phyloP scores from a whole-genome alignment of 1,140 invertebrate genomes.

The Thrips palmi region DNA sequence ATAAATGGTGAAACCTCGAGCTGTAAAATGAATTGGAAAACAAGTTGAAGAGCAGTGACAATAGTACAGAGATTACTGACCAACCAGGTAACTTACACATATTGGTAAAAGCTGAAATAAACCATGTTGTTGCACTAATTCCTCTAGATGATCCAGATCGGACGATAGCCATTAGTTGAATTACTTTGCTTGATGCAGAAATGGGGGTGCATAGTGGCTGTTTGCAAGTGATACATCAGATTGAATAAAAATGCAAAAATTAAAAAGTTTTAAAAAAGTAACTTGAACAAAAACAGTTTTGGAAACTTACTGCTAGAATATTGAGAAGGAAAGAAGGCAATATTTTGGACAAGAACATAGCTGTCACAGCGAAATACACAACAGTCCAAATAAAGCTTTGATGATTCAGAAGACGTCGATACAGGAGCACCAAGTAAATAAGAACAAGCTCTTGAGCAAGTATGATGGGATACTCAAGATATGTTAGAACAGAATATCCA shows the following conservation, averaged over 20 bases:
- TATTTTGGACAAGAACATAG: constrained; percentile 28
- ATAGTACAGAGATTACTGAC: background rate
- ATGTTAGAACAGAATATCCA: constrained; percentile 42
- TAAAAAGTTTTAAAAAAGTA: constrained; percentile 12
- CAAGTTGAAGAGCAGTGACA: background rate
- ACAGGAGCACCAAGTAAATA: constrained; percentile 40
- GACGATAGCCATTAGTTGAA: constrained; percentile 42
- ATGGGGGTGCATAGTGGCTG: constrained; percentile 48
- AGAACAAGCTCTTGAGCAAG: constrained; percentile 44
- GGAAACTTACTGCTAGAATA: constrained; percentile 37
- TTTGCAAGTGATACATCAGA: constrained; percentile 19
- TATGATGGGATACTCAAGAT: constrained; percentile 54
- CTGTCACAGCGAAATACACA: constrained; percentile 28
- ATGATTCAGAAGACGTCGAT: constrained; percentile 29
- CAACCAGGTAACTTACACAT: constrained; percentile 30
- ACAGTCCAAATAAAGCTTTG: constrained; percentile 21
- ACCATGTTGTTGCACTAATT: constrained; percentile 43
- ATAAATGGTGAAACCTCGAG: constrained; percentile 41
- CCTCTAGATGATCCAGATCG: constrained; percentile 38
- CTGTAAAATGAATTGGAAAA: constrained; percentile 25
- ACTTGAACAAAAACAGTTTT: constrained; percentile 1
- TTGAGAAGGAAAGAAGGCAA: constrained; percentile 33
- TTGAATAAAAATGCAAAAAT: constrained; percentile 10
- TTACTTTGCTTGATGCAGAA: constrained; percentile 45
- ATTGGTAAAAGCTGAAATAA: constrained; percentile 46